Conservation (phyloP, 1,140 invertebrate genomes). For the Drosophila kepulauana region DNA sequence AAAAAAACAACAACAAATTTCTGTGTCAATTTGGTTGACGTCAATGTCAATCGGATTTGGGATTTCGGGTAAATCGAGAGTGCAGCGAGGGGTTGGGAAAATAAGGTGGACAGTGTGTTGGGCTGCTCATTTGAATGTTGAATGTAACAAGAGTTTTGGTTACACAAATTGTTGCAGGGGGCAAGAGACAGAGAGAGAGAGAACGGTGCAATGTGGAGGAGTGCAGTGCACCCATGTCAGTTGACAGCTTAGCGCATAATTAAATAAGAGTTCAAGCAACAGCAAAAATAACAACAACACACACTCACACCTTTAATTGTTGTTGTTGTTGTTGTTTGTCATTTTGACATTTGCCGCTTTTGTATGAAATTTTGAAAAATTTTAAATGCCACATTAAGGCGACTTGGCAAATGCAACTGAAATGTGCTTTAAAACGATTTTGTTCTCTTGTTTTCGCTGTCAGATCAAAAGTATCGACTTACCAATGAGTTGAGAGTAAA, state of each 20-base stretch:
- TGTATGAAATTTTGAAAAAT: conserved; percentile 45
- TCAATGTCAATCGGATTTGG: conserved; percentile 67
- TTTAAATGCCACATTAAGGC: conserved; percentile 54
- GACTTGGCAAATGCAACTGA: conserved; percentile 46
- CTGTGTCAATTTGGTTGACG: conserved; percentile 70
- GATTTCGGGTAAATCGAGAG: conserved; percentile 54
- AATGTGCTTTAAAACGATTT: conserved; percentile 67
- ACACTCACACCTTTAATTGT: conserved; percentile 10
- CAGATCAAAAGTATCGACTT: conserved; percentile 55
- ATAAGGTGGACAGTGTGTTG: conserved; percentile 12
- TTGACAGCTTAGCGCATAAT: conserved; percentile 81
- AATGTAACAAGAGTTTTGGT: conserved; percentile 40
- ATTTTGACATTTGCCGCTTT: conserved; percentile 58
- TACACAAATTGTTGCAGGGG: not conserved
- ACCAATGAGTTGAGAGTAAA: conserved; percentile 30
- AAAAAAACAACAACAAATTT: conserved; percentile 57
- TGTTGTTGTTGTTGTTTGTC: conserved; percentile 23
- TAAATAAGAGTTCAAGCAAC: conserved; percentile 60
- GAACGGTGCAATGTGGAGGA: conserved; percentile 23
- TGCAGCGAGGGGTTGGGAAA: conserved; percentile 7
- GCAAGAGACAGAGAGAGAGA: not conserved
- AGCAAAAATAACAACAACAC: conserved; percentile 21
- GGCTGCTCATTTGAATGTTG: conserved; percentile 37
- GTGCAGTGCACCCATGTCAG: conserved; percentile 71
- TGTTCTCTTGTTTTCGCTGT: conserved; percentile 36